Evolutionary conservation across 1,140 invertebrate species (phyloP), one percentile per base, ranked within the genome.

Genomic region (Apis florea): DNA sequence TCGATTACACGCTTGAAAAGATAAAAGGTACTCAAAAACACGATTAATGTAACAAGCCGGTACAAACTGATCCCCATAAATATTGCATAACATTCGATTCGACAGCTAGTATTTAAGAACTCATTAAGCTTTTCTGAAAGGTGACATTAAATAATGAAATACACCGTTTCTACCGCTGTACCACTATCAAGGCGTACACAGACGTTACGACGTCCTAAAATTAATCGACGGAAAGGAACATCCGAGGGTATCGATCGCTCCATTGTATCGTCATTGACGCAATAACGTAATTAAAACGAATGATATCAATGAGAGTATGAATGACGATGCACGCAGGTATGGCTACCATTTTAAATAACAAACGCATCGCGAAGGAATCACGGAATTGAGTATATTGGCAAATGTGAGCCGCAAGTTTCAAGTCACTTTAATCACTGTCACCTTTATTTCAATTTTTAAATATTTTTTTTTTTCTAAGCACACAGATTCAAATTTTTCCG

Each of bases 371-470:
- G 2, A 67, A 67, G 53, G 79, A 80, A 74, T 80, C 71, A 51
- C 79, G 79, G 79, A 74, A 74, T 67, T 80, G 71, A 74, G 61
- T 58, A 74, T 70, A 74, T 70, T 59, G 21, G 61, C 47, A 66
- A 17, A 54, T 67, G 71, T 81, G 71, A 70, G 79, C 31, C 84
- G 85, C 70, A n/a, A 86, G 13, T n/a, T n/a, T 77, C 79, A 21
- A 78, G 58, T 73, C 83, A 67, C 56, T 83, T 15, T 53, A 12
- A 51, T 13, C 11, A 40, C 75, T 49, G 31, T 85, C 67, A 79
- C 70, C 66, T 74, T 81, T 79, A 56, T 82, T 86, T 70, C 69
- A 21, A 61, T 24, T 54, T 69, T 63, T 79, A 31, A 73, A 31
- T 21, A 26, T 79, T 54, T 63, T 49, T 66, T 31, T 40, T 53